Conservation (phyloP, 2,888 invertebrate genomes). For the Halictus quadricinctus region DNA sequence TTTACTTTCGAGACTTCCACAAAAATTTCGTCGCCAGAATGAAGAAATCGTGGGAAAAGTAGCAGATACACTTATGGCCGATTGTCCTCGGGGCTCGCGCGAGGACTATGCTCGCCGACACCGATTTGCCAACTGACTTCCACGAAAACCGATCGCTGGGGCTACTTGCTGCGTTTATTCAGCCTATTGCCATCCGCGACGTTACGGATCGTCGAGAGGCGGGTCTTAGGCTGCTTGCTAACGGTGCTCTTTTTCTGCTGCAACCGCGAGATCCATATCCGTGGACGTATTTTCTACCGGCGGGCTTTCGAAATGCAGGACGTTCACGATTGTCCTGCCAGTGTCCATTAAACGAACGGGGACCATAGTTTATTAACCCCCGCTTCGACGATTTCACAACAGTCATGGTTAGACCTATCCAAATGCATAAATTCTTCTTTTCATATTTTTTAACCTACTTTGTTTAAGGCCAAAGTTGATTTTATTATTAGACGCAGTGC, state of each 20-base stretch:
- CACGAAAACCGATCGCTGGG: slow-evolving; percentile 63
- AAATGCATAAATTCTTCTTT: no score
- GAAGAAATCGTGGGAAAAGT: slow-evolving; percentile 74
- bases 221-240: slow-evolving; percentile 32
- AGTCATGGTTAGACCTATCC: background rate
- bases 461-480: no score
- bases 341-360: background rate
- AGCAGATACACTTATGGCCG: slow-evolving; percentile 62
- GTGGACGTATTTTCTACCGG: slow-evolving; percentile 32
- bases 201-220: slow-evolving; percentile 47
- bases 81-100: slow-evolving; percentile 41
- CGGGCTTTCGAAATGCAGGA: slow-evolving; percentile 24
- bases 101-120: slow-evolving; percentile 45
- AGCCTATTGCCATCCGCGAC: slow-evolving; percentile 40
- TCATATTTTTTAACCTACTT: no score
- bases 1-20: no score
- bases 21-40: slow-evolving; percentile 19
- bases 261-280: slow-evolving; percentile 1
- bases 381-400: background rate
- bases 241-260: slow-evolving; percentile 43
- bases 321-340: background rate
- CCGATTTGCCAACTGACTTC: slow-evolving; percentile 58
- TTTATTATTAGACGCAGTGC: no score
- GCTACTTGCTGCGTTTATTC: slow-evolving; percentile 55
- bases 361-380: background rate